Evolutionary conservation across 1,140 invertebrate species (phyloP).

Genomic region (Drosophila melanica): DNA sequence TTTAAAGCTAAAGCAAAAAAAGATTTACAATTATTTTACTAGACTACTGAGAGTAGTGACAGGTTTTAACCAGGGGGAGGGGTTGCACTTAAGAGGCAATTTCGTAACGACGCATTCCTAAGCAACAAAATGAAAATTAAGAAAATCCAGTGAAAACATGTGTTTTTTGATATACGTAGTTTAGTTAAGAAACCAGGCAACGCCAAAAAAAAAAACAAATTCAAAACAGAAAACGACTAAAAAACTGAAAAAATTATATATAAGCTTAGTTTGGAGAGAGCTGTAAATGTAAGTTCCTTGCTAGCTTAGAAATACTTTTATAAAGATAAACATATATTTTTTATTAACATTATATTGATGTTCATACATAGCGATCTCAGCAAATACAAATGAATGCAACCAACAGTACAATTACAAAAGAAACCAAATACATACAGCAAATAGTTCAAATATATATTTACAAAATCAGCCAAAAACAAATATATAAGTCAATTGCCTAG

Average conservation of each 20-base stretch:
- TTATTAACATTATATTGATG: conserved; percentile 18
- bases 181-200: conserved; percentile 55
- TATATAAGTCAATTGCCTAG: conserved; percentile 11
- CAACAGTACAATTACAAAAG: conserved; percentile 70
- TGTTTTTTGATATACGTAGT: conserved; percentile 37
- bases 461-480: conserved; percentile 45
- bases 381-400: conserved; percentile 73
- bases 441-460: conserved; percentile 76
- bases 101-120: conserved; percentile 69
- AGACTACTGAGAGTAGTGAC: conserved; percentile 74
- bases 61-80: conserved; percentile 11
- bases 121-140: conserved; percentile 34
- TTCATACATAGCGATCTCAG: conserved; percentile 59
- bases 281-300: conserved; percentile 74
- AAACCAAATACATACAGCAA: conserved; percentile 46
- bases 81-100: conserved; percentile 32
- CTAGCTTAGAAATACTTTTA: conserved; percentile 57
- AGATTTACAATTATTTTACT: conserved; percentile 40
- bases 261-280: conserved; percentile 61
- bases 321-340: conserved; percentile 12
- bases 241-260: conserved; percentile 35
- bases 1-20: conserved; percentile 20
- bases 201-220: conserved; percentile 59
- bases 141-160: conserved; percentile 38
- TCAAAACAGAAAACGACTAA: conserved; percentile 23